Conservation (phyloP, 2,888 invertebrate genomes). For the Embidobia sp. region DNA sequence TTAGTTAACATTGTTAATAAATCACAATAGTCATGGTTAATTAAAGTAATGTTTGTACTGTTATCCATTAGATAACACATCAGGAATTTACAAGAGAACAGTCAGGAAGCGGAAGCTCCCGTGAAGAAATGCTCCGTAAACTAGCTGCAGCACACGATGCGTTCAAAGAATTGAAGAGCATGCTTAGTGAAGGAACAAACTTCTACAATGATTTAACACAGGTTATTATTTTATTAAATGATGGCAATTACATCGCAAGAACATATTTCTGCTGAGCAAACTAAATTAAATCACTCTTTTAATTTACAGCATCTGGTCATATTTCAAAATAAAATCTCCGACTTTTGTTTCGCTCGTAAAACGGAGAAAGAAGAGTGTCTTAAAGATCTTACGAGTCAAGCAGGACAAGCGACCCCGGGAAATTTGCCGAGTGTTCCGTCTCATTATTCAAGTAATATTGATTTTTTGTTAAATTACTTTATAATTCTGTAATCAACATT, state of each 20-base stretch:
- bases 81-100: slow-evolving; percentile 83
- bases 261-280: too few relatives aligned
- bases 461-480: too few relatives aligned
- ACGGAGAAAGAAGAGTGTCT: slow-evolving; percentile 99
- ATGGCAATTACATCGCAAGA: too few relatives aligned
- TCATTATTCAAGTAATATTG: slow-evolving; percentile 81
- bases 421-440: slow-evolving; percentile 84
- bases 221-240: too few relatives aligned
- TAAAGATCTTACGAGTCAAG: slow-evolving; percentile 94
- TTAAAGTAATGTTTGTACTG: background rate
- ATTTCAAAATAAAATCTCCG: slow-evolving; percentile 98
- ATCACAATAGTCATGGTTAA: too few relatives aligned
- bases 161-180: slow-evolving; percentile 93
- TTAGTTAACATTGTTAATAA: too few relatives aligned
- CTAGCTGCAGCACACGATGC: slow-evolving; percentile 96
- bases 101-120: slow-evolving; percentile 82
- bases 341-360: slow-evolving; percentile 99
- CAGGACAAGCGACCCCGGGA: slow-evolving; percentile 85
- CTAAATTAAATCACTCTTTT: too few relatives aligned
- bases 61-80: slow-evolving; percentile 79
- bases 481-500: too few relatives aligned
- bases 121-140: slow-evolving; percentile 91
- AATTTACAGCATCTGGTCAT: slow-evolving; percentile 90
- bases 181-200: slow-evolving; percentile 97
- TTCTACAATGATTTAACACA: slow-evolving; percentile 97